A percentile compares a stretch with the other conserved stretches of the same genome.
These are phyloP conservation scores for Caloenas nicobarica DNA, from an alignment of 2,113 vertebrate genomes.

Conservation along the genomic window DNA sequence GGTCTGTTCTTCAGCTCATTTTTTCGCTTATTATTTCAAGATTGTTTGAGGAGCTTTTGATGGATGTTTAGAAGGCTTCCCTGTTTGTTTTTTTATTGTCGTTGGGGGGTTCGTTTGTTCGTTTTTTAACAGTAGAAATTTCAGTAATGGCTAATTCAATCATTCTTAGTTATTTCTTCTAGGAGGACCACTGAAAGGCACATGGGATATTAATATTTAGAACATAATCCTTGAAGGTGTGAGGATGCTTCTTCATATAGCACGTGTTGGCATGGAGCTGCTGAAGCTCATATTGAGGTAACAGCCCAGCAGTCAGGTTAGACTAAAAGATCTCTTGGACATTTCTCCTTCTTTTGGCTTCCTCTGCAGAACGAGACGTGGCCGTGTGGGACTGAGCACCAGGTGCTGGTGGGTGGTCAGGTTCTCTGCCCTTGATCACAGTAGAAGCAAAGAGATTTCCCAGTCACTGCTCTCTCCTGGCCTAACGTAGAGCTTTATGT, in stretches of 20 bases:
- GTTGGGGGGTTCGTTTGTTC: neutral
- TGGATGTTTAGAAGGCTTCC: neutral
- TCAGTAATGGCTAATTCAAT: neutral
- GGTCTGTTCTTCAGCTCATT: neutral
- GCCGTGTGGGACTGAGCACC: neutral
- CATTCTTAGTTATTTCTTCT: neutral
- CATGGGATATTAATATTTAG: neutral
- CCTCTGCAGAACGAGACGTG: neutral
- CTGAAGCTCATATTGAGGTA: neutral
- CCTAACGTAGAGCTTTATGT: accelerated
- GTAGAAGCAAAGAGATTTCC: neutral
- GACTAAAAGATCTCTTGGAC: neutral
- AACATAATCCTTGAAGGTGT: neutral
- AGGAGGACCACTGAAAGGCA: neutral
- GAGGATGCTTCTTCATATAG: neutral
- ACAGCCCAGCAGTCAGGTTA: neutral
- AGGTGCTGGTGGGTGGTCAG: neutral
- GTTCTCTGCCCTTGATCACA: neutral
- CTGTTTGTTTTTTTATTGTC: neutral
- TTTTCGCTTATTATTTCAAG: neutral
- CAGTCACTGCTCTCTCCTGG: neutral
- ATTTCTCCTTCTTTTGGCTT: neutral
- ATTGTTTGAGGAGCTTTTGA: neutral
- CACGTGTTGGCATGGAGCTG: accelerated
- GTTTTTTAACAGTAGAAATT: neutral